Evolutionary conservation across 1,140 invertebrate species (phyloP), one percentile per base, ranked within the genome.

Genomic region (Tetramorium alpestre): DNA sequence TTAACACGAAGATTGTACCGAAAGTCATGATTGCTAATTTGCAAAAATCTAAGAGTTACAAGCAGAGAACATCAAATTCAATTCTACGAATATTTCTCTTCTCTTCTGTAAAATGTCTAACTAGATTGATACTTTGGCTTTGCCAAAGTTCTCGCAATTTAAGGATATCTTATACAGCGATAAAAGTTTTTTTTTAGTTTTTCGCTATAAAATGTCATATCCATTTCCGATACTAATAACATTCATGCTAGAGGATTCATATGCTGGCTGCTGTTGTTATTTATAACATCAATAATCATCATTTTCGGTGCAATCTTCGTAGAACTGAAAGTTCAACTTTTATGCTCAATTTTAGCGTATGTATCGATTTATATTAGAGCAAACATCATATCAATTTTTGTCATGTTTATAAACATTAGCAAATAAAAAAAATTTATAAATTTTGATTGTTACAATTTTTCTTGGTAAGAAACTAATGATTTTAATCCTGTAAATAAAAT

Each of bases 371-470:
- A 41, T 51, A 5, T 62, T 25, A 65, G 41, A 51, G 13, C n/a
- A 22, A 44, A 44, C 2, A 3, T 80, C 16, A 16, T 44, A 41
- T 51, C n/a, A 7, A 67, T 38, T 80, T 49, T 62, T 67, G 3
- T 49, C 28, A 10, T 49, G 62, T 33, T 69, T 54, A 54, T 13
- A 28, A 69, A 54, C 8, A 28, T 25, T 72, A 28, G 11, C 25
- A 18, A 72, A 56, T 51, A 56, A 44, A 82, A 82, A 58, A 58
- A 82, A 28, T 67, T 81, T 13, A 28, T 49, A 44, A 65, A 58
- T 82, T 41, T 47, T 51, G 28, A 73, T 47, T 33, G 38, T 41
- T 58, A 22, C 11, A 81, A 38, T 73, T 18, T 25, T 38, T 44
- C 0, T 18, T 44, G 69, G 33, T 25, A 47, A 73, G 54, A 73